These are phyloP conservation scores for Geophilus truncorum DNA, from an alignment of 2,888 invertebrate species.

Conservation along the genomic window DNA sequence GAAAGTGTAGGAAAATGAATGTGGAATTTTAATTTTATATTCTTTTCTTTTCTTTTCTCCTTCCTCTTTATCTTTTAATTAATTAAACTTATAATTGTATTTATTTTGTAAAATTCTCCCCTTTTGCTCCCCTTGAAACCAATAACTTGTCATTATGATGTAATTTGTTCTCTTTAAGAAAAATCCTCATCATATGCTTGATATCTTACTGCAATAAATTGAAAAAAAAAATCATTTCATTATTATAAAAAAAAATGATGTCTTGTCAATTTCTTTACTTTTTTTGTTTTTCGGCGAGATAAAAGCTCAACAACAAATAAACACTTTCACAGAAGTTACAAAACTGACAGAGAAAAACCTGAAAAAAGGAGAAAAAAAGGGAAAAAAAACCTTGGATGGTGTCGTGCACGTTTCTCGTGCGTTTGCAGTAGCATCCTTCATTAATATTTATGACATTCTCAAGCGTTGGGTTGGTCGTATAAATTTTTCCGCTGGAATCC, in stretches of 20 bases:
- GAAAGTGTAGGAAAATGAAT: background rate
- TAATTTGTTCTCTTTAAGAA: background rate
- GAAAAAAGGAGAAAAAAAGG: background rate
- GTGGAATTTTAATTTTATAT: background rate
- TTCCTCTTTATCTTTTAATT: background rate
- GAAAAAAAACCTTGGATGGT: background rate
- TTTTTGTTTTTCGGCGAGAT: background rate
- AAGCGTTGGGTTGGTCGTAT: conserved; percentile 18
- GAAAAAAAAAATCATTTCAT: background rate
- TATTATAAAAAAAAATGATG: background rate
- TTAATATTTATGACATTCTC: conserved; percentile 25
- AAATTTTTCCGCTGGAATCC: conserved; percentile 17
- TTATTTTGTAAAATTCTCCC: background rate
- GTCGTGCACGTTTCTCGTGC: conserved; percentile 5
- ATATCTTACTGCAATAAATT: background rate
- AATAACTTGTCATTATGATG: conserved; percentile 4
- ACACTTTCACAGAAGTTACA: background rate
- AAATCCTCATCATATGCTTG: background rate
- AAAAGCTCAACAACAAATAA: background rate
- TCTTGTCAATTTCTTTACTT: too few species aligned
- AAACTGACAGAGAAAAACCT: background rate
- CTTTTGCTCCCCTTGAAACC: background rate
- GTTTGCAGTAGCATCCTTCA: conserved; percentile 21
- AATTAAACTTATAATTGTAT: background rate
- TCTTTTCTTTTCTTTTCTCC: background rate